A percentile compares a stretch with the other conserved stretches of the same genome.
Evolutionary conservation across 2,888 invertebrate genomes (phyloP).

Genomic region (Balanococcus diminutus): DNA sequence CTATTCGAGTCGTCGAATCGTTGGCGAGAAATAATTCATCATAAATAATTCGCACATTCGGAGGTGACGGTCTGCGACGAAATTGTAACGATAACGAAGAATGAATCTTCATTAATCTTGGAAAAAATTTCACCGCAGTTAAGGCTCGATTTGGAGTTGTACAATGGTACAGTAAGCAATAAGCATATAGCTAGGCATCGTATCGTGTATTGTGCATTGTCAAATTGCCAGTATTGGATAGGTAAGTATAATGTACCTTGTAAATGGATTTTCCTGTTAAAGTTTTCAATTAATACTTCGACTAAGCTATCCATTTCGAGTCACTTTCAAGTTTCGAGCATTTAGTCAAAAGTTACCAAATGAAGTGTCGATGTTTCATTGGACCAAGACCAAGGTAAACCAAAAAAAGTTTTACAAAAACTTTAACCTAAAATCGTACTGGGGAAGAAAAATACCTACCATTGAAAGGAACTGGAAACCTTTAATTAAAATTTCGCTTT

Average conservation of each 20-base stretch:
- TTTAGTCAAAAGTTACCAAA: background rate
- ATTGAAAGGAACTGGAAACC: background rate
- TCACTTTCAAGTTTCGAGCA: background rate
- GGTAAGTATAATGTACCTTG: background rate
- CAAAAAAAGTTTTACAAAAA: background rate
- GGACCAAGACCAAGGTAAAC: background rate
- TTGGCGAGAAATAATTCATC: background rate
- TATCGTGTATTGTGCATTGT: background rate
- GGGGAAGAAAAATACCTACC: background rate
- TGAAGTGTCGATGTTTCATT: background rate
- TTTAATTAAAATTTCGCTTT: slow-evolving; percentile 13
- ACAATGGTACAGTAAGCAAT: background rate
- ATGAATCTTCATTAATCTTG: slow-evolving; percentile 4
- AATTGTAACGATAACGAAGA: background rate
- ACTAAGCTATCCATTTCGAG: background rate
- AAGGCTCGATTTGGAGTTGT: background rate
- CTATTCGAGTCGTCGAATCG: background rate
- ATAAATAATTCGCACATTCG: background rate
- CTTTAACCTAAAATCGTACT: too few species aligned
- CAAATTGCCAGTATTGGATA: background rate
- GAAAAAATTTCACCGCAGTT: background rate
- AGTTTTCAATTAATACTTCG: background rate
- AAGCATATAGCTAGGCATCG: too few species aligned
- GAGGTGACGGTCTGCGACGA: background rate
- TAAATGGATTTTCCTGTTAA: background rate